Base-by-base conservation (phyloP, 1,140 invertebrate species). In the Galleria mellonella region DNA sequence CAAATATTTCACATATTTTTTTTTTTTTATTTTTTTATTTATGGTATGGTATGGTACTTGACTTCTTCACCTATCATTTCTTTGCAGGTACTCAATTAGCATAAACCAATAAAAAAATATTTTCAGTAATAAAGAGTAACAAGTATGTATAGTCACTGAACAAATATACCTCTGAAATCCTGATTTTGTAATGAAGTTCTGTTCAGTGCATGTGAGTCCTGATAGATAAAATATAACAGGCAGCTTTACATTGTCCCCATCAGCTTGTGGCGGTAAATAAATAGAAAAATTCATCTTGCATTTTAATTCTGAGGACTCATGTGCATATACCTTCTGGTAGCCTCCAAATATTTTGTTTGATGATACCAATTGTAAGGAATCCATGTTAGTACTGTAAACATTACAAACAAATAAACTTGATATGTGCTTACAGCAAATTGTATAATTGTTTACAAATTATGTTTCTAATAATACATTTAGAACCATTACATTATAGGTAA, bases 111-210 rank as follows among this genome's bases (percentile, higher is more conserved):
- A n/a, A n/a, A n/a, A n/a, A n/a, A n/a, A n/a, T n/a, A n/a, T n/a
- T n/a, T n/a, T n/a, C n/a, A n/a, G 17, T 23, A 23, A 2, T 23
- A 23, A 23, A 23, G 6, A 2, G 6, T 23, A 23, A 3, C 6
- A 3, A 2, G 17, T 23, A 23, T 3, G 6, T 6, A 23, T 3
- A 23, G 6, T 6, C 17, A 23, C 2, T 2, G 6, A 6, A 23
- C 17, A 23, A 23, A 23, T 23, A 23, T 92, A 92, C 79, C 90
- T 90, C 87, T 99, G 98, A 55, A 94, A 93, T 29, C 97, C 97
- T 37, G 96, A 91, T 88, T 99, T 99, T 39, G 95, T 92, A 38
- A 98, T 94, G 74, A 99, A 98, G 88, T 99, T 99, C 64, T 96
- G 92, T 79, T 99, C 98, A 15, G 92, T 98, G 74, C 98, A 99